Percentiles rank a stretch among this genome's conserved stretches.
Evolutionary conservation across 2,888 invertebrate species (phyloP).

Genomic region (Metacarcinus magister): DNA sequence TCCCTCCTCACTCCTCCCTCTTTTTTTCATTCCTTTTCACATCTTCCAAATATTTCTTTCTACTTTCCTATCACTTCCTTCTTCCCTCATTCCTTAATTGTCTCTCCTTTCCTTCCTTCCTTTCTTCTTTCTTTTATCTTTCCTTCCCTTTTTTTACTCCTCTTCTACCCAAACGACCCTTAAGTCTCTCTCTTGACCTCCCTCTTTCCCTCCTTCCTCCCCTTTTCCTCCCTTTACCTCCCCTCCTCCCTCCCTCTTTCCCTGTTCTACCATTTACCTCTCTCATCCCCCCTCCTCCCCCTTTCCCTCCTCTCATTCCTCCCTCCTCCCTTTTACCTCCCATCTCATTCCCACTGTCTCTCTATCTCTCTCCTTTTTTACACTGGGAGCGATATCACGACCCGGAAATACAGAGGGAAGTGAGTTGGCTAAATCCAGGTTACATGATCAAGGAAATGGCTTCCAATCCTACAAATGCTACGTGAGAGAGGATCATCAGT

Average conservation of each 20-base stretch:
- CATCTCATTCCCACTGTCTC: too few species aligned
- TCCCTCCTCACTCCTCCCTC: neutral
- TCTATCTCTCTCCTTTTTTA: neutral
- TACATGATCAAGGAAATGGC: constrained; percentile 17
- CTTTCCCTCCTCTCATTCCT: too few species aligned
- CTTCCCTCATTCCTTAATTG: neutral
- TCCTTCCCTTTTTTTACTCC: too few species aligned
- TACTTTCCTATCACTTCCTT: neutral
- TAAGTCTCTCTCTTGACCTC: neutral
- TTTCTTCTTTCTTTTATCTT: neutral
- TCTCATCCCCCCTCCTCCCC: neutral
- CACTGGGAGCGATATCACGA: neutral
- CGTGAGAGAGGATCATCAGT: neutral
- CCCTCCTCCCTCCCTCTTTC: neutral
- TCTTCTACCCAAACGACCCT: neutral
- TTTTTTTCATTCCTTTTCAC: neutral
- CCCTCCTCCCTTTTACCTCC: too few species aligned
- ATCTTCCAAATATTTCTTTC: neutral
- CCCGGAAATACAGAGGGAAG: neutral
- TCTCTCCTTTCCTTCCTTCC: neutral
- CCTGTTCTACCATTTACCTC: neutral
- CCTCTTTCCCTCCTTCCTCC: neutral
- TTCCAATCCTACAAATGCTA: neutral
- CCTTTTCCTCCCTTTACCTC: neutral
- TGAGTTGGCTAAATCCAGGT: neutral